These are phyloP conservation scores for Melipona beecheii DNA, from an alignment of 2,888 invertebrate species.

Conservation along the genomic window DNA sequence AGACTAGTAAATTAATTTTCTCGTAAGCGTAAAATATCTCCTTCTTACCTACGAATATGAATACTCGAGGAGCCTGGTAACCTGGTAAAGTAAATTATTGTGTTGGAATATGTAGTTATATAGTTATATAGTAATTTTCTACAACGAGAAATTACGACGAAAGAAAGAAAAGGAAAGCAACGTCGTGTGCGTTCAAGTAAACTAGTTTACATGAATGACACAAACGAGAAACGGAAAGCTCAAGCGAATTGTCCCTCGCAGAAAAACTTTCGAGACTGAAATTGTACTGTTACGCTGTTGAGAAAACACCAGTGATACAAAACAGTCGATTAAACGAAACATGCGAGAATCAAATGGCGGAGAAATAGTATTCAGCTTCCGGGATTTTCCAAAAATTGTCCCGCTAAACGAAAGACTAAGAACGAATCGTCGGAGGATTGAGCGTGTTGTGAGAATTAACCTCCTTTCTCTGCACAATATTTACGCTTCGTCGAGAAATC, in stretches of 20 bases:
- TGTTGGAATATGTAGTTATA: too few species aligned
- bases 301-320: neutral
- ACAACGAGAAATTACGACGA: neutral
- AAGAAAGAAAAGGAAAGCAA: too few species aligned
- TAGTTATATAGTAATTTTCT: neutral
- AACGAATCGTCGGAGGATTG: neutral
- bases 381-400: neutral
- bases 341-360: neutral
- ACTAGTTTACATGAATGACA: neutral
- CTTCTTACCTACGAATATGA: neutral
- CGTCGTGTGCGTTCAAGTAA: neutral
- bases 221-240: too few species aligned
- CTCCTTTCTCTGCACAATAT: neutral
- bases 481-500: neutral
- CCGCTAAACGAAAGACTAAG: neutral
- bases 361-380: neutral
- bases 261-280: neutral
- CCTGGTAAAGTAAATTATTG: neutral
- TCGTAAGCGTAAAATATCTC: neutral
- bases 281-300: neutral
- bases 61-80: neutral
- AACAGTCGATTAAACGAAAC: slow-evolving; percentile 28
- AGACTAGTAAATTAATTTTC: neutral
- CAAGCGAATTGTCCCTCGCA: too few species aligned
- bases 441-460: neutral